Evolutionary conservation across 2,888 invertebrate species (phyloP).

Genomic region (Choreutis nemorana): DNA sequence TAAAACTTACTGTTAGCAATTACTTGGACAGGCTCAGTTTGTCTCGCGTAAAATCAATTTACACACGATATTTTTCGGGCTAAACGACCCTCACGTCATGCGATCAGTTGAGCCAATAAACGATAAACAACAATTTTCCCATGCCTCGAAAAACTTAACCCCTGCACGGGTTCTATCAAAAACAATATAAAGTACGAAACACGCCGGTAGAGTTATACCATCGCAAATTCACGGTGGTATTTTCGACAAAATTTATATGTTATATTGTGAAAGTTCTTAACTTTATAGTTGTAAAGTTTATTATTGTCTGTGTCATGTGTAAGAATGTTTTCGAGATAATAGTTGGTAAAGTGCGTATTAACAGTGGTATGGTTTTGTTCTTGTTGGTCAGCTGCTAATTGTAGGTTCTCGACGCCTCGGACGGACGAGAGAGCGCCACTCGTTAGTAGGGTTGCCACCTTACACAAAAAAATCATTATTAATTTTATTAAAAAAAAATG

Average conservation of each 20-base stretch:
- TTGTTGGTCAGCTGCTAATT: constrained; percentile 46
- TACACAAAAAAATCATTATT: too few species aligned
- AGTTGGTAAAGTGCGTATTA: constrained; percentile 56
- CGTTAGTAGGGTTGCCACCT: constrained; percentile 35
- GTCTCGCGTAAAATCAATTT: constrained; percentile 36
- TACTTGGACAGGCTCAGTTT: background rate
- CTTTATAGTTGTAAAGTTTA: constrained; percentile 13
- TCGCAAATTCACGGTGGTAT: constrained; percentile 27
- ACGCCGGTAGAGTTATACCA: too few species aligned
- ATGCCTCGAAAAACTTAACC: too few species aligned
- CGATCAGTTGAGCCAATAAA: constrained; percentile 46
- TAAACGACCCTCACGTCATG: constrained; percentile 28
- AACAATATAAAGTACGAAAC: too few species aligned
- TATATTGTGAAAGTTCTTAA: constrained; percentile 15
- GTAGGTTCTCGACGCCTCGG: constrained; percentile 61
- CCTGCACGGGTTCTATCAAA: too few species aligned
- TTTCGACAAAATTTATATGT: constrained; percentile 21
- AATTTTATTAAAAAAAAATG: too few species aligned
- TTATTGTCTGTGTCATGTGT: constrained; percentile 13
- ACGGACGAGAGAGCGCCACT: constrained; percentile 26
- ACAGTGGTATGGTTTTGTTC: constrained; percentile 36
- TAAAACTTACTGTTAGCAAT: too few species aligned
- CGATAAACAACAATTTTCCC: constrained; percentile 46
- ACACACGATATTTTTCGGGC: constrained; percentile 35
- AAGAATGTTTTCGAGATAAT: constrained; percentile 27